Percentiles rank a stretch among this genome's conserved stretches.
phyloP scores from a whole-genome alignment of 2,113 vertebrate species.

The Chlorodrepanis virens region DNA sequence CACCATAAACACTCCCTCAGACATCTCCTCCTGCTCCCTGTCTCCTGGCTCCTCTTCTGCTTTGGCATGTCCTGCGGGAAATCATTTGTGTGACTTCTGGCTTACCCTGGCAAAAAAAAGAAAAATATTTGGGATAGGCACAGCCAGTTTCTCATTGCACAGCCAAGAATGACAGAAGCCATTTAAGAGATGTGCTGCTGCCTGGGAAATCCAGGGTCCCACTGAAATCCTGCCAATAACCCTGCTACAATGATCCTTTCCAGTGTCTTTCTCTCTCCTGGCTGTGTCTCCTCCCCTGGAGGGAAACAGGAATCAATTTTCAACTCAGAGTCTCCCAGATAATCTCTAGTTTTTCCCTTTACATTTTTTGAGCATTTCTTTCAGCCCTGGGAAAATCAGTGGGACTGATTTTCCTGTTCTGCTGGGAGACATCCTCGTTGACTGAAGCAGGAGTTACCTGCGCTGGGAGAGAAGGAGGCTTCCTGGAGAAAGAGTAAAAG shows the following conservation, averaged over 20 bases:
- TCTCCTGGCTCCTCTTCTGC: background rate
- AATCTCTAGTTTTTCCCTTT: background rate
- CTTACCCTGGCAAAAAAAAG: background rate
- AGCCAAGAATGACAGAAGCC: background rate
- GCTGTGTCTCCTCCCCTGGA: background rate
- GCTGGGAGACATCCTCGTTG: background rate
- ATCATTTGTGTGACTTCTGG: background rate
- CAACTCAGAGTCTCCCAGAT: background rate
- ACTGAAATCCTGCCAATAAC: fast-evolving
- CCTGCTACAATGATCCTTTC: background rate
- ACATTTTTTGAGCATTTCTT: background rate
- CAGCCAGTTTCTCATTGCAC: background rate
- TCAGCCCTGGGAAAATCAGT: background rate
- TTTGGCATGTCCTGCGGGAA: background rate
- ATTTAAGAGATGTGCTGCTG: background rate
- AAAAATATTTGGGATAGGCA: background rate
- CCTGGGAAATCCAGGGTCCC: background rate
- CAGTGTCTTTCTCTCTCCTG: background rate
- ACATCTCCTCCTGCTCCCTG: background rate
- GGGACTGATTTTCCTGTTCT: constrained; percentile 40
- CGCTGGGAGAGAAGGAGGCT: background rate
- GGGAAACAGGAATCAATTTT: background rate
- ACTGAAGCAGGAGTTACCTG: constrained; percentile 26
- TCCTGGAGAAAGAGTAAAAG: background rate
- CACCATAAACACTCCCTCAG: background rate